These are phyloP conservation scores for Phlogophora meticulosa DNA, from an alignment of 2,888 invertebrate species.

Conservation along the genomic window DNA sequence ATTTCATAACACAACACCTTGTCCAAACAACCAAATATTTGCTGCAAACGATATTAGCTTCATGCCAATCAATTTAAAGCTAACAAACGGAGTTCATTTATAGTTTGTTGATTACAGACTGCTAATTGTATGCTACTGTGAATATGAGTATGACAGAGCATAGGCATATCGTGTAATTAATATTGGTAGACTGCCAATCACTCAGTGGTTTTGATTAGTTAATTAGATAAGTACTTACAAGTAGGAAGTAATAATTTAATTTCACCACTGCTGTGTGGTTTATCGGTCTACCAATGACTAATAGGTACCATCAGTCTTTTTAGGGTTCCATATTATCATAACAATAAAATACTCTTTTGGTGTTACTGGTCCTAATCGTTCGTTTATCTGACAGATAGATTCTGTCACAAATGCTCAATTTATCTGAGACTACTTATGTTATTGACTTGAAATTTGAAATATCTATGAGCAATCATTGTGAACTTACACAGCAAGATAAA, in stretches of 20 bases:
- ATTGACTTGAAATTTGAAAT: too few species aligned
- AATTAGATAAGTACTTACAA: conserved; percentile 16
- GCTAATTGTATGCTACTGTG: conserved; percentile 9
- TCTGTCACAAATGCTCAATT: too few species aligned
- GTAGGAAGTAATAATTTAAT: conserved; percentile 20
- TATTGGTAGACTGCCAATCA: conserved; percentile 6
- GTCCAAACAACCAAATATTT: conserved; percentile 32
- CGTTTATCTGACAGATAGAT: too few species aligned
- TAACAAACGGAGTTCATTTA: conserved; percentile 44
- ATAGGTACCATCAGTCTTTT: too few species aligned
- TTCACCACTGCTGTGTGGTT: background rate
- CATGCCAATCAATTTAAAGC: conserved; percentile 47
- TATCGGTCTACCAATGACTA: conserved; percentile 3
- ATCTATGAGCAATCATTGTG: too few species aligned
- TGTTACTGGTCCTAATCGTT: too few species aligned
- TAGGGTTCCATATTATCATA: too few species aligned
- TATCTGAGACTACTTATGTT: too few species aligned
- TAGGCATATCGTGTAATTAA: conserved; percentile 1
- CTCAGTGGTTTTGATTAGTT: conserved; percentile 24
- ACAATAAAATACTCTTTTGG: too few species aligned
- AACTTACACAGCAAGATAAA: too few species aligned
- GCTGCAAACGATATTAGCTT: conserved; percentile 32
- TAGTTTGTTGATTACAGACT: conserved; percentile 34
- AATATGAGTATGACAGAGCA: background rate
- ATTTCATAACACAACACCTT: conserved; percentile 23